Conservation (phyloP, 2,797 vertebrate species). For the Hypotaenidia philippensis region DNA sequence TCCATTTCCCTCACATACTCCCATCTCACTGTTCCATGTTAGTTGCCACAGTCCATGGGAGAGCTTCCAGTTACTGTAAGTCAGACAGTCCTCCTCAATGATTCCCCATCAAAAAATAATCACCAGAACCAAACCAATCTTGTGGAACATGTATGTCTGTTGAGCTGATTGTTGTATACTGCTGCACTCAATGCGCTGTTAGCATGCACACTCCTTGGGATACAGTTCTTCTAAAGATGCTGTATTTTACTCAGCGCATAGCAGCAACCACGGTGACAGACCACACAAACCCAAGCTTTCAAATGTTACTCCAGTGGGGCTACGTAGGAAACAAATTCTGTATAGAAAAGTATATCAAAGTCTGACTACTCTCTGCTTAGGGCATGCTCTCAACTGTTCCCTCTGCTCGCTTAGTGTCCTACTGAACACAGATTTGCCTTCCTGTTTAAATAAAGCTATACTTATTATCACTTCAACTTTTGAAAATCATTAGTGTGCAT, state of each 20-base stretch:
- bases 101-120: neutral
- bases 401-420: neutral
- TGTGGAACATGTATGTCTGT: neutral
- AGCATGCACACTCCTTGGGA: neutral
- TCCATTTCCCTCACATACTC: neutral
- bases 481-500: neutral
- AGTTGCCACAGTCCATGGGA: neutral
- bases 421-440: neutral
- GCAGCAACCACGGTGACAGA: neutral
- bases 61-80: neutral
- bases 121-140: neutral
- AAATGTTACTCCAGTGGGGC: neutral
- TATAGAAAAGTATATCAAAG: neutral
- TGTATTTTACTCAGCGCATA: neutral
- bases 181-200: neutral
- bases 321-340: neutral
- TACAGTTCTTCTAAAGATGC: neutral
- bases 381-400: neutral
- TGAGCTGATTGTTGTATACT: neutral
- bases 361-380: neutral
- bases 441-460: neutral
- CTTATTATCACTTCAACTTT: neutral
- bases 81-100: neutral
- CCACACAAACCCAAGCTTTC: neutral
- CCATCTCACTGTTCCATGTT: neutral